phyloP scores from a whole-genome alignment of 2,797 vertebrate genomes.

The Clarias platycephalus region DNA sequence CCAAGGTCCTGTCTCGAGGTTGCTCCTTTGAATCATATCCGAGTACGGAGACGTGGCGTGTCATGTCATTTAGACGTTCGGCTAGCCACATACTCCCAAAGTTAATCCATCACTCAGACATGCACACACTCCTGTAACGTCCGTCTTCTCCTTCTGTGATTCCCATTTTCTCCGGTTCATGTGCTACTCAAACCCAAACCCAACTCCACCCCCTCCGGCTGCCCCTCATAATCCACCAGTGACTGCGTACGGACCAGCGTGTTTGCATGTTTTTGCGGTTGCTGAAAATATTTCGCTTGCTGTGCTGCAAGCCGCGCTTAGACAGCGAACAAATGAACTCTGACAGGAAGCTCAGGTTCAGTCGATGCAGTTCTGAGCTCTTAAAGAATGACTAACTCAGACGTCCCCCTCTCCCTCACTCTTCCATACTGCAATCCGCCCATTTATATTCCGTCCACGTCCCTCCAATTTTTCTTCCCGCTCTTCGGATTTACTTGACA shows the following conservation, averaged over 20 bases:
- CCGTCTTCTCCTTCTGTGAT: constrained; percentile 64
- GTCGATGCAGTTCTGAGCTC: constrained; percentile 34
- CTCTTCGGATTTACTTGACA: constrained; percentile 51
- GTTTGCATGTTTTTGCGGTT: constrained; percentile 48
- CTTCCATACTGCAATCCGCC: constrained; percentile 17
- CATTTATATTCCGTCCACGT: constrained; percentile 43
- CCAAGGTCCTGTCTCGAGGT: constrained; percentile 20
- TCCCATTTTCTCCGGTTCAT: constrained; percentile 68
- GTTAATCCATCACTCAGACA: constrained; percentile 47
- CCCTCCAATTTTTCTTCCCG: constrained; percentile 42
- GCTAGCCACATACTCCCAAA: constrained; percentile 25
- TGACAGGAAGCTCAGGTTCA: constrained; percentile 41
- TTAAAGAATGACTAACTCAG: constrained; percentile 43
- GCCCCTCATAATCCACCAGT: constrained; percentile 36
- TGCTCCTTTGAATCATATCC: constrained; percentile 31
- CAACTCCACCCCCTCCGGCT: constrained; percentile 4
- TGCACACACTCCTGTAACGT: constrained; percentile 66
- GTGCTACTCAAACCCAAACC: constrained; percentile 54
- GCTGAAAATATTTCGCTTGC: constrained; percentile 45
- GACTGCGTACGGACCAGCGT: constrained; percentile 31
- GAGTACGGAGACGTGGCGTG: constrained; percentile 19
- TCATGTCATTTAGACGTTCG: constrained; percentile 36
- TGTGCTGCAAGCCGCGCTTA: constrained; percentile 27
- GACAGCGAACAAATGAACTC: constrained; percentile 41
- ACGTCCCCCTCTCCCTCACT: constrained; percentile 14